Evolutionary conservation across 2,797 vertebrate genomes (phyloP).

Genomic region (Dallia pectoralis): DNA sequence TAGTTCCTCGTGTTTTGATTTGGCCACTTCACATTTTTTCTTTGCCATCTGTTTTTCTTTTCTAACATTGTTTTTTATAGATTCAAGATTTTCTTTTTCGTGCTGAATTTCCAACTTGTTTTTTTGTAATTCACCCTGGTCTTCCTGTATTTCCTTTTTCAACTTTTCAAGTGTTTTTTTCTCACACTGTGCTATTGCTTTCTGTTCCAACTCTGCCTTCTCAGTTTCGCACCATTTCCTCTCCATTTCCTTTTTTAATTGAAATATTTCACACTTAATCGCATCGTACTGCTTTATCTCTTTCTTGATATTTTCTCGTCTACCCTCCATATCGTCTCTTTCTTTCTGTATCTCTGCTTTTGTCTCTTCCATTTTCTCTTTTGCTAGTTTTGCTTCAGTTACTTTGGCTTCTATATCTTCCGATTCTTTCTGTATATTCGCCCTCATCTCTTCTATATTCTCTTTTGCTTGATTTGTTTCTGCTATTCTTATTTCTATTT

Average conservation of each 20-base stretch:
- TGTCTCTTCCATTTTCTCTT: constrained; percentile 22
- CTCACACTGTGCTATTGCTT: constrained; percentile 1
- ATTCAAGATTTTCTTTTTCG: constrained; percentile 3
- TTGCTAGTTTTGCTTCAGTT: constrained; percentile 21
- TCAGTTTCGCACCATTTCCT: constrained; percentile 37
- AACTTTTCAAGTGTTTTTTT: constrained; percentile 1
- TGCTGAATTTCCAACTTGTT: not conserved
- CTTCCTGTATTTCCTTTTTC: not conserved
- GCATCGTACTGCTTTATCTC: constrained; percentile 33
- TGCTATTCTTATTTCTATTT: constrained; percentile 41
- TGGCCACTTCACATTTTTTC: not conserved
- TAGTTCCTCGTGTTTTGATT: not conserved
- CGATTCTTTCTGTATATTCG: constrained; percentile 18
- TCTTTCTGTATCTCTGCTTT: constrained; percentile 28
- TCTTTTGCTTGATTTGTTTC: constrained; percentile 46
- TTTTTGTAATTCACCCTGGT: not conserved
- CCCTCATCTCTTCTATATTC: constrained; percentile 35
- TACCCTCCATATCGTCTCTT: constrained; percentile 35
- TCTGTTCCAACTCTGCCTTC: constrained; percentile 32
- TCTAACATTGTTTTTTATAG: not conserved
- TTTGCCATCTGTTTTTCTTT: not conserved
- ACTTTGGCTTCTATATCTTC: constrained; percentile 17
- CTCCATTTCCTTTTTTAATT: constrained; percentile 41
- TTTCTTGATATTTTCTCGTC: constrained; percentile 7
- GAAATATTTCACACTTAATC: constrained; percentile 35